Conservation (phyloP, 2,113 vertebrate species). For the Salvator merianae region DNA sequence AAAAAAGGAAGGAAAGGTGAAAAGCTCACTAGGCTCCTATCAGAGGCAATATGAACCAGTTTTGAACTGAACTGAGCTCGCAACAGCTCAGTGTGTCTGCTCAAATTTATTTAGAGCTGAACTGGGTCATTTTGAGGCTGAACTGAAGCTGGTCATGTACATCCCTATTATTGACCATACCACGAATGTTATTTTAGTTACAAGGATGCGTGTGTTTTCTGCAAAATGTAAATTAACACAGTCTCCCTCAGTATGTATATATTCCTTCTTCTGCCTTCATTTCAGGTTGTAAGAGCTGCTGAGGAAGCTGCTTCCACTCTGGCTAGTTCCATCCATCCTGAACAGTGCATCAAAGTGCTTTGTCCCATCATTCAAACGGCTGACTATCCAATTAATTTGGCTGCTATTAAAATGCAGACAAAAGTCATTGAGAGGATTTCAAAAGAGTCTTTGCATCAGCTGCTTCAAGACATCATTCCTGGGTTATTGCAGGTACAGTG, state of each 20-base stretch:
- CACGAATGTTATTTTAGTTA: no score
- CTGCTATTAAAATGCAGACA: constrained; percentile 99
- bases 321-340: constrained; percentile 93
- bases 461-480: constrained; percentile 94
- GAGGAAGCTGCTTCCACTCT: constrained; percentile 95
- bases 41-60: no score
- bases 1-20: no score
- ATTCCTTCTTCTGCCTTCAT: constrained; percentile 22
- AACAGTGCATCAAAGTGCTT: constrained; percentile 98
- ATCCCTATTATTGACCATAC: no score
- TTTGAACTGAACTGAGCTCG: no score
- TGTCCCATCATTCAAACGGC: constrained; percentile 98
- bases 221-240: constrained; percentile 13
- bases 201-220: not conserved
- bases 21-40: no score
- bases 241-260: not conserved
- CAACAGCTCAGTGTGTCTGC: no score
- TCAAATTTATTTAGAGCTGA: no score
- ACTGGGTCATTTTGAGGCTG: no score
- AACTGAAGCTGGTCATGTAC: no score
- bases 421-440: constrained; percentile 95
- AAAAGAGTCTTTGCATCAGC: constrained; percentile 89
- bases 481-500: constrained; percentile 89
- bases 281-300: constrained; percentile 94
- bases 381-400: constrained; percentile 98